Conservation (phyloP, 2,888 invertebrate species). For the Drosophila bunnanda region DNA sequence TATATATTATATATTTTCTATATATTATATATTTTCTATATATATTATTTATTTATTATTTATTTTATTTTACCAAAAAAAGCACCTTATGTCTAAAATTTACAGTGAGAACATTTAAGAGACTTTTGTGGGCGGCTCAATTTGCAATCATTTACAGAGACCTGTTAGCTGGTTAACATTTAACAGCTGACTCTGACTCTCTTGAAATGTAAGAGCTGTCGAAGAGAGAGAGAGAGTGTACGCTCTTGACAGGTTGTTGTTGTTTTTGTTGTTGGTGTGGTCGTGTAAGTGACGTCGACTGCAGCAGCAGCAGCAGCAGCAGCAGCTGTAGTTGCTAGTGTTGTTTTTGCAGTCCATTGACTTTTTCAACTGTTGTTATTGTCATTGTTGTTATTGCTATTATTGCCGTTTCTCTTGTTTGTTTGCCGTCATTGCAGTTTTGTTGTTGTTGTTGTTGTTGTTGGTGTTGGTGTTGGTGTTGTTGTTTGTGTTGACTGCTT, state of each 20-base stretch:
- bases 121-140: background rate
- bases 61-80: too few relatives aligned
- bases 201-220: slow-evolving; percentile 6
- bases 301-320: slow-evolving; percentile 21
- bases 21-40: too few relatives aligned
- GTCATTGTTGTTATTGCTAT: slow-evolving; percentile 41
- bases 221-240: slow-evolving; percentile 9
- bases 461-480: slow-evolving; percentile 33
- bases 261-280: slow-evolving; percentile 44
- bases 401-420: slow-evolving; percentile 29
- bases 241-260: slow-evolving; percentile 15
- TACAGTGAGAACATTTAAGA: too few relatives aligned
- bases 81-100: too few relatives aligned
- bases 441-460: slow-evolving; percentile 13
- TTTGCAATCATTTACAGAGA: slow-evolving; percentile 1
- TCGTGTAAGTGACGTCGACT: slow-evolving; percentile 51
- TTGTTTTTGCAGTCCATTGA: slow-evolving; percentile 66
- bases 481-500: slow-evolving; percentile 30
- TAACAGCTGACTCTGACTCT: slow-evolving; percentile 18
- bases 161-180: slow-evolving; percentile 19
- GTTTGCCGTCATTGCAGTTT: slow-evolving; percentile 36
- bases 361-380: slow-evolving; percentile 53
- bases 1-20: too few relatives aligned
- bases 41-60: too few relatives aligned
- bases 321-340: slow-evolving; percentile 42